phyloP scores from a whole-genome alignment of 2,888 invertebrate genomes.

The Ceriagrion tenellum region DNA sequence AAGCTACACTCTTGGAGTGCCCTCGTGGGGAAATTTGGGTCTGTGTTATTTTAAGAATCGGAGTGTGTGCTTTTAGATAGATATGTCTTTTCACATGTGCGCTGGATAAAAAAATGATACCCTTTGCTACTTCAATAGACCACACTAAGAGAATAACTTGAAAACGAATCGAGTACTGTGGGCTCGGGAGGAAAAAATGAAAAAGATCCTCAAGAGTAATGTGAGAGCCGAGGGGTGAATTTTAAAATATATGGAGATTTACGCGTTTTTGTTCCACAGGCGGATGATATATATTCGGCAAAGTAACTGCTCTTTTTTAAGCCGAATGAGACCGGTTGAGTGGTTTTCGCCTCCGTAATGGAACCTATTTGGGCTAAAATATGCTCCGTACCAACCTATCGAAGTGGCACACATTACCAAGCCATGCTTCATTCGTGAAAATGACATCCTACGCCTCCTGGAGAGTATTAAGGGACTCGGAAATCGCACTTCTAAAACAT shows the following conservation, averaged over 20 bases:
- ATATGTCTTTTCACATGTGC: too few relatives aligned
- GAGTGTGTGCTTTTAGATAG: too few relatives aligned
- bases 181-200: not conserved
- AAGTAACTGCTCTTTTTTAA: not conserved
- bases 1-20: too few relatives aligned
- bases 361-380: not conserved
- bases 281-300: not conserved
- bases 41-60: too few relatives aligned
- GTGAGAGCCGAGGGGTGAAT: not conserved
- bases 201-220: not conserved
- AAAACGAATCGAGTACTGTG: not conserved
- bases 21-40: too few relatives aligned
- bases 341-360: not conserved
- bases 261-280: not conserved
- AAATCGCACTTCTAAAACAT: not conserved
- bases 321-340: not conserved
- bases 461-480: not conserved
- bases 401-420: not conserved
- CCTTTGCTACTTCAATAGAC: too few relatives aligned
- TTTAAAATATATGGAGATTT: slow-evolving; percentile 21
- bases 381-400: not conserved
- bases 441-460: not conserved
- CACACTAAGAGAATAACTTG: not conserved
- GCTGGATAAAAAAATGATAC: too few relatives aligned
- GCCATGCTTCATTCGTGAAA: not conserved